A percentile compares a stretch with the other conserved stretches of the same genome.
Conservation (phyloP, 2,113 vertebrate genomes). For the Beaufortia kweichowensis region DNA sequence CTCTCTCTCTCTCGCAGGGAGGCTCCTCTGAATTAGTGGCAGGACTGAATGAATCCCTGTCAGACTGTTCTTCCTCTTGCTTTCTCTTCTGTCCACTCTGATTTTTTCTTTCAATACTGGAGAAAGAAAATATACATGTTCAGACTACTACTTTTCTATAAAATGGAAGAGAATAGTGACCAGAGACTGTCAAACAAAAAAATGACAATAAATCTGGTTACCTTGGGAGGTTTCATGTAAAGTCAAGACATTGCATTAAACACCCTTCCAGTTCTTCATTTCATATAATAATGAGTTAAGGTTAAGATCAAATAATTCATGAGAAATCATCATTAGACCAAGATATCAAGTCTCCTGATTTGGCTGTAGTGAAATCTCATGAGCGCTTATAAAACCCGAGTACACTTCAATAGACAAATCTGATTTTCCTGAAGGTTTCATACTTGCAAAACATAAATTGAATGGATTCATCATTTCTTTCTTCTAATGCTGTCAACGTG, state of each 20-base stretch:
- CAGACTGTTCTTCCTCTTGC: constrained; percentile 5
- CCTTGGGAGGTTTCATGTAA: not conserved
- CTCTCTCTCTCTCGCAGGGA: constrained; percentile 8
- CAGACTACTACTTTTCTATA: not conserved
- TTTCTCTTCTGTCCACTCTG: constrained; percentile 1
- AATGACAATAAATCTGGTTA: not conserved
- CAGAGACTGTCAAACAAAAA: not conserved
- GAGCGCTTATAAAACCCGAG: constrained; percentile 4
- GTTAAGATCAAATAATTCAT: not conserved
- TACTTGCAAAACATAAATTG: not conserved
- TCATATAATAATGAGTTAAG: not conserved
- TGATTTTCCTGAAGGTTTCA: not conserved
- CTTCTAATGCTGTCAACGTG: constrained; percentile 14
- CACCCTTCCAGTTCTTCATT: not conserved
- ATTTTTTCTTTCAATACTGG: not conserved
- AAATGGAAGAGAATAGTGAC: too few species aligned
- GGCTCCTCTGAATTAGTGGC: constrained; percentile 44
- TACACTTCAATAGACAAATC: not conserved
- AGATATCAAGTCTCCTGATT: not conserved
- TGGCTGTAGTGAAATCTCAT: constrained; percentile 4
- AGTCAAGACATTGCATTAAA: not conserved
- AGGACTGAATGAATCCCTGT: constrained; percentile 48
- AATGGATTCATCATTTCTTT: constrained; percentile 4
- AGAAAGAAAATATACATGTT: not conserved
- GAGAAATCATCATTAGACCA: not conserved